phyloP scores from a whole-genome alignment of 2,888 invertebrate species.

The Hyalella azteca region DNA sequence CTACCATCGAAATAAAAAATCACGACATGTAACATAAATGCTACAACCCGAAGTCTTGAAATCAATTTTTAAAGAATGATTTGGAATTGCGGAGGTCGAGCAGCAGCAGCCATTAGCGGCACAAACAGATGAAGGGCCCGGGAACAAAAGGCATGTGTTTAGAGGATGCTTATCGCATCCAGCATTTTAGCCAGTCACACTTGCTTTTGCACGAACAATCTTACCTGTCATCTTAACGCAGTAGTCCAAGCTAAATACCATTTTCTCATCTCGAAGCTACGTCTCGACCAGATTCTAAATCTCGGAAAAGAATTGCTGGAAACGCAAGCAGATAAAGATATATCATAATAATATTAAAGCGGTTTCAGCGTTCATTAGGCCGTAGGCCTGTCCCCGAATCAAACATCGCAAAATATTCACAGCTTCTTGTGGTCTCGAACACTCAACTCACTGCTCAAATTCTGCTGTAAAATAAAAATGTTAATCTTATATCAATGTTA shows the following conservation, averaged over 20 bases:
- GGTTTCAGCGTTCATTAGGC: too few species aligned
- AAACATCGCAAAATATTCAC: too few species aligned
- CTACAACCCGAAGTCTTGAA: too few species aligned
- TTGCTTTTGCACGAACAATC: neutral
- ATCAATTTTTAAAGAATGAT: too few species aligned
- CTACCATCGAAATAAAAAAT: too few species aligned
- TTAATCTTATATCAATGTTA: too few species aligned
- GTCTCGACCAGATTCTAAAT: neutral
- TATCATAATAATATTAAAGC: neutral
- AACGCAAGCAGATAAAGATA: neutral
- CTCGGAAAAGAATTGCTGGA: neutral
- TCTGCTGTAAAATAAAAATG: too few species aligned
- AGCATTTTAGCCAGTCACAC: conserved; percentile 22
- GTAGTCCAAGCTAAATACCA: neutral
- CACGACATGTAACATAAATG: too few species aligned
- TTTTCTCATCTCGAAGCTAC: neutral
- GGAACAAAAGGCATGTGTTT: conserved; percentile 31
- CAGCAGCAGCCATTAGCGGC: conserved; percentile 31
- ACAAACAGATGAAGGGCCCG: conserved; percentile 24
- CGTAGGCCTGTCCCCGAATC: too few species aligned
- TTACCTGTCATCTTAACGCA: neutral
- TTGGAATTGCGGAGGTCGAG: too few species aligned
- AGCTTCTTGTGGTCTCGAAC: too few species aligned
- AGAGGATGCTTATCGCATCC: conserved; percentile 25
- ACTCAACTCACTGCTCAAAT: too few species aligned